These are phyloP conservation scores for Paracentrotus lividus DNA, from an alignment of 53 echinoderm and acorn worm genomes.

Conservation along the genomic window DNA sequence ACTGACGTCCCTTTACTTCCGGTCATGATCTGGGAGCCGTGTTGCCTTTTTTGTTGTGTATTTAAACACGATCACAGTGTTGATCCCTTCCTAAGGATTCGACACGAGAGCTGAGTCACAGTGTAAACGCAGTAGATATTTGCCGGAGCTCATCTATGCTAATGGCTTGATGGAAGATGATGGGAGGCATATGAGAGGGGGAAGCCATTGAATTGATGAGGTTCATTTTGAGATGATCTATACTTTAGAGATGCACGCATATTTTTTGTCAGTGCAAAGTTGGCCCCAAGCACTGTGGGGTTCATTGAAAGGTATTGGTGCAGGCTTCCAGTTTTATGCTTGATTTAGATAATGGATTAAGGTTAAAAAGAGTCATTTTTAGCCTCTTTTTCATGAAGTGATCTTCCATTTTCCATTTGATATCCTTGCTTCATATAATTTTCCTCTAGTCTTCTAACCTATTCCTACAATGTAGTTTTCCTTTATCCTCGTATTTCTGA, in stretches of 20 bases:
- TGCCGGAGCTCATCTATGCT: constrained; percentile 42
- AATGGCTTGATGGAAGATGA: constrained; percentile 30
- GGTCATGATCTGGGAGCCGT: too few species aligned
- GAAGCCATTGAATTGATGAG: constrained; percentile 42
- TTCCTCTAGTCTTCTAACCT: background rate
- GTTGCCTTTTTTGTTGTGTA: too few species aligned
- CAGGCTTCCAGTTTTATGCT: background rate
- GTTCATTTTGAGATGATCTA: background rate
- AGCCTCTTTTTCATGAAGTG: background rate
- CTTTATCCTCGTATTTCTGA: too few species aligned
- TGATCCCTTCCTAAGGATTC: too few species aligned
- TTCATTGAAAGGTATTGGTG: background rate
- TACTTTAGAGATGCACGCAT: background rate
- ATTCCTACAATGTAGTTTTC: background rate
- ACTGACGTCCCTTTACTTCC: too few species aligned
- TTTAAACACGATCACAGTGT: too few species aligned
- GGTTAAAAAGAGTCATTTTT: background rate
- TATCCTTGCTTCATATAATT: background rate
- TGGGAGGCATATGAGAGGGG: background rate
- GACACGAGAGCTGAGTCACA: too few species aligned
- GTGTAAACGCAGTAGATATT: too few species aligned
- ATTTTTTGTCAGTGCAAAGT: constrained; percentile 19
- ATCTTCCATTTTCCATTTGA: background rate
- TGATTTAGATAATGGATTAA: background rate
- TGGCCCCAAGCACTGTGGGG: constrained; percentile 23